phyloP scores from a whole-genome alignment of 2,113 vertebrate genomes.

The Grantiella picta region DNA sequence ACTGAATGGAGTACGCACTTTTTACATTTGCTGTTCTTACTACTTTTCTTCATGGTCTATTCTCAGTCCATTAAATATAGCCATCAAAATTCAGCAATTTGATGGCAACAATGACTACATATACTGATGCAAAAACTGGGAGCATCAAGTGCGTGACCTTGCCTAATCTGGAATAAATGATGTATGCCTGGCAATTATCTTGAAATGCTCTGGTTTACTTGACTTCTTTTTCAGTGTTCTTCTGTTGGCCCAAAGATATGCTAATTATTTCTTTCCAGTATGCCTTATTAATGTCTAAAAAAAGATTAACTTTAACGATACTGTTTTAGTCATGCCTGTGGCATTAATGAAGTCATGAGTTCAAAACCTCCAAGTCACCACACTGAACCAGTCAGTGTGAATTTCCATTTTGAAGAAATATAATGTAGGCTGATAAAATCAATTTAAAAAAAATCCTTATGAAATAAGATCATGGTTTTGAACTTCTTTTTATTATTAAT shows the following conservation, averaged over 20 bases:
- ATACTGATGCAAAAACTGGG: slow-evolving; percentile 68
- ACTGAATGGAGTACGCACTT: background rate
- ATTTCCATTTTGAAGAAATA: slow-evolving; percentile 45
- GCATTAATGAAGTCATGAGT: slow-evolving; percentile 33
- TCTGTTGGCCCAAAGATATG: slow-evolving; percentile 55
- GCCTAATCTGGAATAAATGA: slow-evolving; percentile 79
- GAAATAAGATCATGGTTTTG: slow-evolving; percentile 61
- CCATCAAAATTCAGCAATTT: slow-evolving; percentile 69
- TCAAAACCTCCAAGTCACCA: slow-evolving; percentile 16
- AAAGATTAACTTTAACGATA: slow-evolving; percentile 28
- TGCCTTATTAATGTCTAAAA: slow-evolving; percentile 22
- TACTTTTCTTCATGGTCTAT: slow-evolving; percentile 47
- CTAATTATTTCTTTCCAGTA: slow-evolving; percentile 45
- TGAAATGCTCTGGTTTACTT: slow-evolving; percentile 78
- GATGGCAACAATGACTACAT: slow-evolving; percentile 77
- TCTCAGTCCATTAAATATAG: slow-evolving; percentile 63
- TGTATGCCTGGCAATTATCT: slow-evolving; percentile 84
- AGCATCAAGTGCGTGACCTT: slow-evolving; percentile 73
- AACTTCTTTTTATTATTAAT: slow-evolving; percentile 66
- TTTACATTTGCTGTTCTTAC: slow-evolving; percentile 31
- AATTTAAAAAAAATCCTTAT: background rate
- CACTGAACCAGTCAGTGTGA: slow-evolving; percentile 19
- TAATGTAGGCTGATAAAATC: slow-evolving; percentile 44
- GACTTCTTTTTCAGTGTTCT: slow-evolving; percentile 69
- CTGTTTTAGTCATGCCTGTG: slow-evolving; percentile 30